A percentile compares a stretch with the other conserved stretches of the same genome.
These are phyloP conservation scores for Anableps anableps DNA, from an alignment of 2,797 vertebrate species.

Conservation along the genomic window DNA sequence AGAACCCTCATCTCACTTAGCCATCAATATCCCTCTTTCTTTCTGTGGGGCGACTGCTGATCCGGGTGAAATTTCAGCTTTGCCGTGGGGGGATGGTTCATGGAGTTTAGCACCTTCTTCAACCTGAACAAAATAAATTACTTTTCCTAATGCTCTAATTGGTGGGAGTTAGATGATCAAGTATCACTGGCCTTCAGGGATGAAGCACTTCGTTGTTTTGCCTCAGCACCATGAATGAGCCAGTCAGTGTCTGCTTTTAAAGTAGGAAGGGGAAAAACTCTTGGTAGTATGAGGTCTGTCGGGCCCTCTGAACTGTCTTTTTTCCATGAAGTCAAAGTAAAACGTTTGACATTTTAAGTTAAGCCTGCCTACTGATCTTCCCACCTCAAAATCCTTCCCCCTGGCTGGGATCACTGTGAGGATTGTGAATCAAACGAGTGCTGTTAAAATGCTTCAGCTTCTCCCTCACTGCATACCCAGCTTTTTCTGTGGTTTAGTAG, in stretches of 20 bases:
- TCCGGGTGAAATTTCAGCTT: constrained; percentile 83
- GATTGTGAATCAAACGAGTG: constrained; percentile 70
- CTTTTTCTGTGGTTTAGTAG: constrained; percentile 28
- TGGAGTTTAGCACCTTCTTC: constrained; percentile 82
- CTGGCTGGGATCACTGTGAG: constrained; percentile 71
- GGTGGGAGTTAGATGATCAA: constrained; percentile 80
- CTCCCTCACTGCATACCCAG: constrained; percentile 25
- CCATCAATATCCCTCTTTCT: constrained; percentile 73
- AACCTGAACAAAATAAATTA: constrained; percentile 81
- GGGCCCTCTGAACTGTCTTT: constrained; percentile 68
- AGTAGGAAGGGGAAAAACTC: constrained; percentile 49
- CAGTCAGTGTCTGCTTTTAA: constrained; percentile 67
- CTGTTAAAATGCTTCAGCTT: constrained; percentile 59
- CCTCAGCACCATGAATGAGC: constrained; percentile 69
- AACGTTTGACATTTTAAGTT: constrained; percentile 76
- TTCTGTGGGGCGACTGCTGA: constrained; percentile 72
- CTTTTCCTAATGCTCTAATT: constrained; percentile 83
- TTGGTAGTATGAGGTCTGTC: constrained; percentile 65
- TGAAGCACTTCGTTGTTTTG: constrained; percentile 75
- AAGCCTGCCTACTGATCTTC: constrained; percentile 71
- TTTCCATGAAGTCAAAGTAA: constrained; percentile 73
- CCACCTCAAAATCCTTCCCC: constrained; percentile 70
- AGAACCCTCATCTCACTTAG: constrained; percentile 63
- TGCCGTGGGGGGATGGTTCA: constrained; percentile 80
- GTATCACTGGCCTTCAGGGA: constrained; percentile 75